Evolutionary conservation across 1,140 invertebrate genomes (phyloP), one percentile per base, ranked within the genome.

Genomic region (Hydropsyche tenuis): DNA sequence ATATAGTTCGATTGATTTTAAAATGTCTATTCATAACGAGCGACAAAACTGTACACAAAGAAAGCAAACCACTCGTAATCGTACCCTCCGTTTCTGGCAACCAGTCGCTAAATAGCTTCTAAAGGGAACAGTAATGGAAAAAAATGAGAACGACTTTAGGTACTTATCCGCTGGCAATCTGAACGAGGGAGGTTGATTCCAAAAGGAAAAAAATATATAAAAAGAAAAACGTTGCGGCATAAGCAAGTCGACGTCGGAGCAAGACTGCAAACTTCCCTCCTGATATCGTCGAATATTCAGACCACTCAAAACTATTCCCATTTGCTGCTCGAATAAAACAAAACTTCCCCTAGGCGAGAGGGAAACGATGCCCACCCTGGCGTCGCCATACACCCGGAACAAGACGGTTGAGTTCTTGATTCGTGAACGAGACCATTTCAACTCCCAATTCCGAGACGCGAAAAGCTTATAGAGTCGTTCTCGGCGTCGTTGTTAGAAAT

Each of bases 241-340:
- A 70, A 23, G 27, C 16, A 23, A 65, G 63, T 46, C 63, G 27
- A 5, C 27, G 37, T 23, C 63, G 23, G 63, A 65, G 20, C 18
- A 42, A 65, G 56, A 12, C 23, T 60, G 56, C 56, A 25, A 60
- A 48, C 18, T 20, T 60, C 23, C 23, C 20, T 20, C n/a, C 22
- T 60, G 56, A 60, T 60, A 60, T 60, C 74, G 69, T 63, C 69
- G 70, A 75, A 75, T 75, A 75, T 75, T 75, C 74, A 75, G 72
- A 75, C 70, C 74, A 69, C 74, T 75, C 48, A 45, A 69, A 75
- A 75, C 74, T 75, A 75, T 72, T 73, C 65, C 74, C 70, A 75
- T 75, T 75, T 75, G 66, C 65, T 48, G 46, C 37, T 69, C 51
- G 74, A 27, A 73, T 66, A 72, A 69, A 73, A 75, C 48, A 42